Evolutionary conservation across 2,113 vertebrate genomes (phyloP).

Genomic region (Azemiops feae): DNA sequence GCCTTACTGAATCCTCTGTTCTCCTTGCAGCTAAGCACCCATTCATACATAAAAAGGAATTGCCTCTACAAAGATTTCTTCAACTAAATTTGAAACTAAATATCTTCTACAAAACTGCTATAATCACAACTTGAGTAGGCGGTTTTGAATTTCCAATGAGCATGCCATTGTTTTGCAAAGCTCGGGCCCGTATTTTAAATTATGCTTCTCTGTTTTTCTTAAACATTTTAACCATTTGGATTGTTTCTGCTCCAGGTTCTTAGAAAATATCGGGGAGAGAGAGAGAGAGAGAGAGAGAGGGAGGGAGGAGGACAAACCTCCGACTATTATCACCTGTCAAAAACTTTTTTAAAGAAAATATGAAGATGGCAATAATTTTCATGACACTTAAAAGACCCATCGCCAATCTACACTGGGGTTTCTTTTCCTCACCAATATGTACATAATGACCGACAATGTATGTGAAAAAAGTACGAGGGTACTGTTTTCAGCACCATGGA

Average conservation of each 20-base stretch:
- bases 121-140: background rate
- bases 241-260: too few species aligned
- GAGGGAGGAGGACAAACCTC: background rate
- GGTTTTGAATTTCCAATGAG: background rate
- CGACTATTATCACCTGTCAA: background rate
- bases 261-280: background rate
- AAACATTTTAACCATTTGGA: background rate
- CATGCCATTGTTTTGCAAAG: background rate
- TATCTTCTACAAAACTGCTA: background rate
- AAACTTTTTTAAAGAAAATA: background rate
- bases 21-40: background rate
- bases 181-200: background rate
- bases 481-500: constrained; percentile 4
- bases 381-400: background rate
- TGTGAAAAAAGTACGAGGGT: background rate
- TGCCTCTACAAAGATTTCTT: background rate
- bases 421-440: background rate
- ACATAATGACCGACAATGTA: background rate
- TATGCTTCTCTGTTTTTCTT: background rate
- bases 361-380: background rate
- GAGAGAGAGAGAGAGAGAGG: background rate
- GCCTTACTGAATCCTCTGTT: background rate
- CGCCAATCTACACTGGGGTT: background rate
- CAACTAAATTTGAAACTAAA: background rate
- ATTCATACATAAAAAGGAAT: background rate